Percentiles rank a stretch among this genome's conserved stretches.
These are phyloP conservation scores for Buteo buteo DNA, from an alignment of 2,113 vertebrate species.

Conservation along the genomic window DNA sequence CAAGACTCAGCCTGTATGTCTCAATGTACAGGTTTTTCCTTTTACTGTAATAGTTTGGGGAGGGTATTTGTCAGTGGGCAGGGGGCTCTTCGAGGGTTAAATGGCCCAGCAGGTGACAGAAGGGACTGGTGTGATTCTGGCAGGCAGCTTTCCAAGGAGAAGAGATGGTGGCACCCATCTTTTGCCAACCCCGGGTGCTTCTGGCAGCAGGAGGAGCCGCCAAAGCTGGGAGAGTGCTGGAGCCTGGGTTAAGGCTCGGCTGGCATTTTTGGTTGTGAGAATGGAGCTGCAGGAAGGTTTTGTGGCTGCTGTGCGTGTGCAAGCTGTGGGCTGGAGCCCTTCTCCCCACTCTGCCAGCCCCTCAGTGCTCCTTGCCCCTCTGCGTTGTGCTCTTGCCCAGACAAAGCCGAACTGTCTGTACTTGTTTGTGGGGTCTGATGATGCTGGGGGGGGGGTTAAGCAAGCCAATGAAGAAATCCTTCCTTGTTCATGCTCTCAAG, in stretches of 20 bases:
- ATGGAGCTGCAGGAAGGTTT: neutral
- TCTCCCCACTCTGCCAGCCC: neutral
- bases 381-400: neutral
- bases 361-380: neutral
- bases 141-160: neutral
- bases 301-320: neutral
- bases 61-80: slow-evolving; percentile 28
- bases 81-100: neutral
- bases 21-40: neutral
- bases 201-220: neutral
- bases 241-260: neutral
- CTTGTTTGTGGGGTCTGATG: slow-evolving; percentile 38
- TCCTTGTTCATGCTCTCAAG: neutral
- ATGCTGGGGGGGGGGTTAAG: neutral
- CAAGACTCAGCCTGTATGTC: slow-evolving; percentile 20
- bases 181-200: neutral
- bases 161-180: neutral
- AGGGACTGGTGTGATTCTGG: neutral
- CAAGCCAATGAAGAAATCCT: slow-evolving; percentile 31
- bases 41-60: slow-evolving; percentile 47
- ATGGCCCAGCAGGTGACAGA: neutral
- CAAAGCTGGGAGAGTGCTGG: neutral
- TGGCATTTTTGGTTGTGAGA: neutral
- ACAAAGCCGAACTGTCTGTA: slow-evolving; percentile 37
- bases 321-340: neutral